Conservation (phyloP, 2,797 vertebrate genomes). For the Apogon talboti region DNA sequence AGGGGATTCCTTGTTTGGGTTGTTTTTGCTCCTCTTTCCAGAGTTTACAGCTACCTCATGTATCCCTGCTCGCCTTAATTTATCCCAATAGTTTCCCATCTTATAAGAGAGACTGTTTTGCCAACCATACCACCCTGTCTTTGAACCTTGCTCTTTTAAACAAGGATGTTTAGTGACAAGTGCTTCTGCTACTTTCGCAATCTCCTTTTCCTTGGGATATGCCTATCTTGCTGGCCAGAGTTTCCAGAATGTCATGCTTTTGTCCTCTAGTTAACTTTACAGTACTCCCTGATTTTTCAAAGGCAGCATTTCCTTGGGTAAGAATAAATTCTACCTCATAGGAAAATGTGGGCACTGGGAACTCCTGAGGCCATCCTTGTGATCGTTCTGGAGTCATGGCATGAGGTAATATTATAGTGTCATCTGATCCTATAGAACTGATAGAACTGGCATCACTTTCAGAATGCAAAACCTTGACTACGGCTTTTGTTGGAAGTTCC, state of each 20-base stretch:
- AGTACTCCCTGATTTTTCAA: slow-evolving; percentile 31
- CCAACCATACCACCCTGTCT: slow-evolving; percentile 44
- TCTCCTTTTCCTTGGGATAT: slow-evolving; percentile 34
- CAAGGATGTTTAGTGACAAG: slow-evolving; percentile 42
- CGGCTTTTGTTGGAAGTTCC: slow-evolving; percentile 31
- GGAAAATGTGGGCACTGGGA: slow-evolving; percentile 49
- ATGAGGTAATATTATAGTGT: slow-evolving; percentile 43
- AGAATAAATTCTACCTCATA: slow-evolving; percentile 33
- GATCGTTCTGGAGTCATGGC: slow-evolving; percentile 26
- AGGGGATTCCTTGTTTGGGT: slow-evolving; percentile 36
- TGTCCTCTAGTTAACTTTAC: slow-evolving; percentile 37
- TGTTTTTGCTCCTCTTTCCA: slow-evolving; percentile 42
- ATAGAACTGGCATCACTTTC: slow-evolving; percentile 26
- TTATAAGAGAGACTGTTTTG: slow-evolving; percentile 14
- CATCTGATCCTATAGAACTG: slow-evolving; percentile 42
- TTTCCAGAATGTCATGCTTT: slow-evolving; percentile 52
- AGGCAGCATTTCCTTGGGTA: slow-evolving; percentile 24
- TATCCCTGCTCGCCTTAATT: slow-evolving; percentile 48
- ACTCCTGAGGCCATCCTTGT: slow-evolving; percentile 26
- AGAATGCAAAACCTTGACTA: slow-evolving; percentile 22
- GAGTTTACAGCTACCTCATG: slow-evolving; percentile 51
- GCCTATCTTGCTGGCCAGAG: slow-evolving; percentile 36
- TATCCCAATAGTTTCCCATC: slow-evolving; percentile 51
- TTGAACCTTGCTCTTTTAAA: slow-evolving; percentile 45
- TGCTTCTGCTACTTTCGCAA: slow-evolving; percentile 42